phyloP scores from a whole-genome alignment of 1,140 invertebrate species.

The Trichonephila clavipes region DNA sequence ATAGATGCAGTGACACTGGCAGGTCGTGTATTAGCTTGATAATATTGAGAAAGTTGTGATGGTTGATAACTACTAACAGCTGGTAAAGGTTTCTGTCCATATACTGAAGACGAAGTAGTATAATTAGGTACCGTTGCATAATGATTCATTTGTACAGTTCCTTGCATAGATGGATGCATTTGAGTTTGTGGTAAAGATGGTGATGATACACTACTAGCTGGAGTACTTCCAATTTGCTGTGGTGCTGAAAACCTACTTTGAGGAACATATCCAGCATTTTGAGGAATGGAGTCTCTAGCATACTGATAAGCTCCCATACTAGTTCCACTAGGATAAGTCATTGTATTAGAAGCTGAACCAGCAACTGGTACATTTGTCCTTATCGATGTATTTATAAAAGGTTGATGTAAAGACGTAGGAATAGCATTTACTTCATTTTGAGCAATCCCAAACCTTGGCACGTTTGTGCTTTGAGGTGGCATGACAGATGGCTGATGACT shows the following conservation, averaged over 20 bases:
- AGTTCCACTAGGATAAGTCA: not conserved
- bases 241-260: not conserved
- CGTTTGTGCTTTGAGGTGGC: not conserved
- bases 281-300: not conserved
- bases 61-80: conserved; percentile 11
- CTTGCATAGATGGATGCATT: not conserved
- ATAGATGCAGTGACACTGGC: conserved; percentile 65
- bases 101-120: not conserved
- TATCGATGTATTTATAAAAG: not conserved
- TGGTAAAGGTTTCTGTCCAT: not conserved
- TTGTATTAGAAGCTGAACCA: not conserved
- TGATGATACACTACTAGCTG: conserved; percentile 1
- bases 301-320: not conserved
- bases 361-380: not conserved
- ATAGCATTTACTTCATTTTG: not conserved
- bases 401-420: not conserved
- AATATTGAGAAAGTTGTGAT: conserved; percentile 25
- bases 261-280: not conserved
- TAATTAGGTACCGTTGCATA: not conserved
- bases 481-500: not conserved
- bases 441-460: not conserved
- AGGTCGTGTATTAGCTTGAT: not conserved
- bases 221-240: not conserved
- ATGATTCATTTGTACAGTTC: conserved; percentile 9
- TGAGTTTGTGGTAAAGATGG: not conserved